Conservation (phyloP, 2,113 vertebrate species). For the Ovibos moschatus region DNA sequence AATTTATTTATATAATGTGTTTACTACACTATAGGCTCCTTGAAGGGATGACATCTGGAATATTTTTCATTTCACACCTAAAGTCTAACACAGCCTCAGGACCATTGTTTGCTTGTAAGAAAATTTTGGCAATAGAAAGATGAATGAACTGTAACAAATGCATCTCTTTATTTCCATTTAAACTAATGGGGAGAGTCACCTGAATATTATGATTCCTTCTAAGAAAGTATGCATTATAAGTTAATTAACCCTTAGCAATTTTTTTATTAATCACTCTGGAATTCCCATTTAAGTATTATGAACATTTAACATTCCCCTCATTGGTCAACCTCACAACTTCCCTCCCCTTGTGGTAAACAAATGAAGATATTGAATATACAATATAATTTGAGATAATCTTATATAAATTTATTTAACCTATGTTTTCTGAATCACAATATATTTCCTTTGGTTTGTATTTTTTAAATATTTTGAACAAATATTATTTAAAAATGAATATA, state of each 20-base stretch:
- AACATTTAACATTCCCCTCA: not conserved
- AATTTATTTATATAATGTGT: not conserved
- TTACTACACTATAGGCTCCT: not conserved
- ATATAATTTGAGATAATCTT: not conserved
- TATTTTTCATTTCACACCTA: not conserved
- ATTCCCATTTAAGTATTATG: not conserved
- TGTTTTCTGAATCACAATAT: not conserved
- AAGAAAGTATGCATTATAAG: not conserved
- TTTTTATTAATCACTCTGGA: not conserved
- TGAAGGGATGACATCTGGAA: not conserved
- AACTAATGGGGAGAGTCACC: not conserved
- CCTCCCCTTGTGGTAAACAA: not conserved
- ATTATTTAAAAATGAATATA: not conserved
- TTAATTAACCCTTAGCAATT: not conserved
- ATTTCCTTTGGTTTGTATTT: not conserved
- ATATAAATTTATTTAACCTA: not conserved
- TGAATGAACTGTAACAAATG: not conserved
- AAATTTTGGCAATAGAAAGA: not conserved
- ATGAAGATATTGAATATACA: not conserved
- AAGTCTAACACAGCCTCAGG: not conserved
- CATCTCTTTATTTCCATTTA: not conserved
- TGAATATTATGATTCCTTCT: not conserved
- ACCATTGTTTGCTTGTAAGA: not conserved
- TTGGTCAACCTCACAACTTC: not conserved
- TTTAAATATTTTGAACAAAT: not conserved